Evolutionary conservation across 2,888 invertebrate species (phyloP), one percentile per base, ranked within the genome.

Genomic region (Yponomeuta cagnagella): DNA sequence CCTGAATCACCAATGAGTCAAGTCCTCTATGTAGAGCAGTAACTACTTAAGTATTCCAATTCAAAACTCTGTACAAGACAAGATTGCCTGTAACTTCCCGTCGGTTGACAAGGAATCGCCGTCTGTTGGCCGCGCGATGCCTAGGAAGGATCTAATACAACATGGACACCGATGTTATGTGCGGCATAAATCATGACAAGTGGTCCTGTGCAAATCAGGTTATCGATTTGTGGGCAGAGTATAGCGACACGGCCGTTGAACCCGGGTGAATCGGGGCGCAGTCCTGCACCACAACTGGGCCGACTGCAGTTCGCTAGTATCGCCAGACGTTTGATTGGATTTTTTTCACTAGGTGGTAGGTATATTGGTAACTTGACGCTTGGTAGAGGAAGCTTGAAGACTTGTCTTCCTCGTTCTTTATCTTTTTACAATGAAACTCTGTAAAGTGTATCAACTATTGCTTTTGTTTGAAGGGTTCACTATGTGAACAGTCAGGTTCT

Each of bases 181-280:
- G 66, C 31, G 64, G 63, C 70, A 66, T 63, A 67, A 85, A 82
- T 85, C 81, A 84, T 85, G 80, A 82, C 80, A 81, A 85, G 82
- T 84, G 81, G 80, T 81, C 76, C 82, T 81, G 82, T 88, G 85
- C 86, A 88, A 88, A 89, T 87, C 87, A 84, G 87, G 88, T 89
- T 90, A 90, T 90, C 90, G 90, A 91, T 90, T 87, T 79, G 84
- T 84, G 81, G 81, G 83, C 78, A 79, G 52, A 58, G 77, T 77
- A 75, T 81, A 77, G 78, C 77, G 80, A 80, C 79, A 79, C 79
- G 89, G 87, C 76, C 88, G 77, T 85, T 88, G 89, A 89, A 63
- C 89, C 90, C 85, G 82, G 75, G 76, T 72, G 71, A 75, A 76
- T 77, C 74, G 74, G 76, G 52, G 74, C 77, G 80, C 81, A 79